Evolutionary conservation across 2,113 vertebrate species (phyloP), one percentile per base, ranked within the genome.

Genomic region (Rhinoderma darwinii): DNA sequence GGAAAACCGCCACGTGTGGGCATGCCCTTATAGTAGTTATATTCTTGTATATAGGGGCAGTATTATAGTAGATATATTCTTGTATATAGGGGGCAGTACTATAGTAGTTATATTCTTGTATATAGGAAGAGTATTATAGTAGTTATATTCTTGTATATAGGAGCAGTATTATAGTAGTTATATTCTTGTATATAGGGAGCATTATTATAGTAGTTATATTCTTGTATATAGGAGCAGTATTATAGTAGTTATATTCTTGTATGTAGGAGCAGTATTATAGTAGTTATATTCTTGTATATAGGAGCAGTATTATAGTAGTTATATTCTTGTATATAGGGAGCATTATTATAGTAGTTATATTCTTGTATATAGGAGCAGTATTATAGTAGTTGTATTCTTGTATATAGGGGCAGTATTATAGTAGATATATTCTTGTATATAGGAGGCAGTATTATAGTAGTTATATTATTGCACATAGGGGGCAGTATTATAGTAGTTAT

Each of bases 371-470:
- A 59, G n/a, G 54, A n/a, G 54, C 54, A 59, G 54, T n/a, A n/a
- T n/a, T n/a, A n/a, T 59, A 59, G 54, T 59, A 59, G 54, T 59
- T 59, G n/a, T 59, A 59, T 59, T 59, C 54, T 59, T 59, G 54
- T 25, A 59, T 7, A 25, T 59, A 59, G 22, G 6, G 54, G 20
- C 22, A 25, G 20, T 59, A n/a, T 59, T 25, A 59, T 59, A 59
- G 20, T 59, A 59, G 54, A 25, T 59, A 59, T 59, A 59, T 59
- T 59, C 54, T 59, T n/a, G 54, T 59, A 59, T 7, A 59, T 59
- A 59, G 54, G n/a, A 22, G 9, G 54, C 54, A 59, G 54, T n/a
- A n/a, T n/a, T n/a, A n/a, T 59, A 59, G 54, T 59, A 59, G 54
- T 59, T 59, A 59, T 59, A 59, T 59, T 59, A 20, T 59, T 59